Evolutionary conservation across 2,888 invertebrate species (phyloP), one percentile per base, ranked within the genome.

Genomic region (Artemia sp.): DNA sequence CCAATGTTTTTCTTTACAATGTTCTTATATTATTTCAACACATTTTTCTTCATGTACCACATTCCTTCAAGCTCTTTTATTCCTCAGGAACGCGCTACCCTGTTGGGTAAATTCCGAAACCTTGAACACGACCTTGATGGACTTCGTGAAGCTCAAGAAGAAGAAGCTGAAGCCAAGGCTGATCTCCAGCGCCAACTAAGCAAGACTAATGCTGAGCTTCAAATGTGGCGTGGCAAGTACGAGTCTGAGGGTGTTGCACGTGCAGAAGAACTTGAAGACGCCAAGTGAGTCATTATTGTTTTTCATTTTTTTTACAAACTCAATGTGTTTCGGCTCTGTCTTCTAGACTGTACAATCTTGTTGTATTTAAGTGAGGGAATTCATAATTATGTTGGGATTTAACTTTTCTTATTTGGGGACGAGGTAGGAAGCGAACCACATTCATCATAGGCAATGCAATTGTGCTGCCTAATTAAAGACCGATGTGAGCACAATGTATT

Each of bases 121-220:
- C 83, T 97, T 82, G 93, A 94, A 82, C 92, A 96, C 85, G 98
- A 99, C 82, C 83, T 97, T 81, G 98, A 99, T 84, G 92, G 92
- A 84, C 88, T 96, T 80, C 91, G 96, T 78, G 98, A 98, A 83
- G 95, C 96, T 82, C 89, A 97, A 75, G 98, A 99, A 80, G 98
- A 99, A 81, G 98, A 99, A 82, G 92, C 93, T 75, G 96, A 97
- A 82, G 93, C 91, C 81, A 96, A 96, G 84, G 92, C 93, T 80
- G 98, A 99, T 80, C 85, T 97, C 76, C 95, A 97, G 84, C 88
- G 98, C 79, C 97, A 97, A 82, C 86, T 99, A 79, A 92, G 93
- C 86, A 97, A 98, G 85, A 92, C 95, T 77, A 95, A 97, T 80
- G 90, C 90, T 76, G 98, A 98, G 80, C 85, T 94, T 75, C 95